Evolutionary conservation across 2,888 invertebrate species (phyloP).

Genomic region (Lomographa bimaculata): DNA sequence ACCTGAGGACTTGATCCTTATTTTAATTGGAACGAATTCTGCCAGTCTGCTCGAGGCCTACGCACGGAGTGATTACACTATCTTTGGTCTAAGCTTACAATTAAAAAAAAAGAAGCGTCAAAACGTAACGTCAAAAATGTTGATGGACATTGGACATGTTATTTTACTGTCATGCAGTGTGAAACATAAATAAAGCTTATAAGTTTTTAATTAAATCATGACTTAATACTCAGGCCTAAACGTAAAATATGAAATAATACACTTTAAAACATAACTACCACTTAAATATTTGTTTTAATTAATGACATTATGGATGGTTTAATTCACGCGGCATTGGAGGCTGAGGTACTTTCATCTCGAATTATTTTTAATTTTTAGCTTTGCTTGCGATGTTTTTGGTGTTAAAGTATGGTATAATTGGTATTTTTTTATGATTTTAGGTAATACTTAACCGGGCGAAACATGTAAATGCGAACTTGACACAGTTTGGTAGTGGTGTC

Average conservation of each 20-base stretch:
- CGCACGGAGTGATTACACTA: no score
- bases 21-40: no score
- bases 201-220: constrained; percentile 80
- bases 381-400: constrained; percentile 28
- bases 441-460: constrained; percentile 77
- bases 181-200: constrained; percentile 82
- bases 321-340: constrained; percentile 84
- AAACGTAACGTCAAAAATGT: constrained; percentile 66
- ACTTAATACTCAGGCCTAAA: constrained; percentile 78
- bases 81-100: no score
- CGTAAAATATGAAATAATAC: constrained; percentile 73
- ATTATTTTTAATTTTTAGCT: constrained; percentile 46
- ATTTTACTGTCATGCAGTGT: constrained; percentile 78
- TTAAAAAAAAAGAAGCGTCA: constrained; percentile 22
- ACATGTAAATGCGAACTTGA: constrained; percentile 76
- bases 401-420: constrained; percentile 3
- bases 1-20: no score
- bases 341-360: constrained; percentile 74
- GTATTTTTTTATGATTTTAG: constrained; percentile 54
- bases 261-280: constrained; percentile 66
- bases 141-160: constrained; percentile 80
- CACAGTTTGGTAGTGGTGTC: constrained; percentile 75
- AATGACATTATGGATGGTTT: constrained; percentile 84
- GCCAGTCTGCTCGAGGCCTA: no score
- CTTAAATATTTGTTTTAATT: constrained; percentile 73